Evolutionary conservation across 1,140 invertebrate species (phyloP), one percentile per base, ranked within the genome.

Genomic region (Periplaneta americana): DNA sequence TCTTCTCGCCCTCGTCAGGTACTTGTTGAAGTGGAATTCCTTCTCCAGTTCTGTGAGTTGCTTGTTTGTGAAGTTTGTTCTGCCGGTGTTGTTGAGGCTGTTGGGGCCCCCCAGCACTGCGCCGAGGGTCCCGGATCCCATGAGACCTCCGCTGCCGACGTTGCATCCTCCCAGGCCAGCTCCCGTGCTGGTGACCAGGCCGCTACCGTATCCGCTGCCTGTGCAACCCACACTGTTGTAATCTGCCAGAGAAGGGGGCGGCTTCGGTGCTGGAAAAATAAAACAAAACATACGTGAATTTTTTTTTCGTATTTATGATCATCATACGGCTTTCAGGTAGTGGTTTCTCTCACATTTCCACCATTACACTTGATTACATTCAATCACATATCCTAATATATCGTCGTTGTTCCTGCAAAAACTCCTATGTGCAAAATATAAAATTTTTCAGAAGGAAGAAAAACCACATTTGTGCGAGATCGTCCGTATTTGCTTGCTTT

Each of bases 1-100:
- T 83, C 98, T 91, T 84, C 98, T 90, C 11, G 97, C 98, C 83
- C 98, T 90, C 4, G 98, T 99, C 85, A 99, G 92, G 91, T 99
- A 99, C 90, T 99, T 99, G 90, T 99, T 99, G 89, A 98, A 99
- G 89, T 99, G 98, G 89, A 99, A 99, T 89, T 99, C 98, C 88
- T 99, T 99, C 87, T 99, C 98, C 83, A 99, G 91, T 89, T 99
- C 98, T 1, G 98, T 99, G 77, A 99, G 92, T 88, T 99, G 98
- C 89, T 99, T 99, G 87, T 98, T 99, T 79, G 97, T 99, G 90
- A 99, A 99, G 89, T 99, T 99, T 5, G 98, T 99, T 35, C 98
- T 91, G 33, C 97, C 97, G 9, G 96, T 95, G 87, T 95, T 95
- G 88, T 95, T 96, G 80, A 94, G 90, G 85, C 91, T 90, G 80